phyloP scores from a whole-genome alignment of 53 echinoderm and acorn worm species.

The Antedon mediterranea region DNA sequence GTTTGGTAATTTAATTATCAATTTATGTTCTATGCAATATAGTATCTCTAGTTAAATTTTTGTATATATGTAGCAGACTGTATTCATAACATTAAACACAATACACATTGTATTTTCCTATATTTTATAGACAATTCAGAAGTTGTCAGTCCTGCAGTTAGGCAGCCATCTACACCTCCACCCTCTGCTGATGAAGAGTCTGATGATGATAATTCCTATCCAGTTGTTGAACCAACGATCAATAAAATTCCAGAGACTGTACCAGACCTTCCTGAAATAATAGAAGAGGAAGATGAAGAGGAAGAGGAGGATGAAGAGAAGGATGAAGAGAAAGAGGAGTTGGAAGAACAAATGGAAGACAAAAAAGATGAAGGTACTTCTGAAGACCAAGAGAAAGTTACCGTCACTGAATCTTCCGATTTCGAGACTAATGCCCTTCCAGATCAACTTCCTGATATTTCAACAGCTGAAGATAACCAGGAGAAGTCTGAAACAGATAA shows the following conservation, averaged over 20 bases:
- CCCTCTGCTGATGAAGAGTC: conserved; percentile 12
- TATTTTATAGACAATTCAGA: not conserved
- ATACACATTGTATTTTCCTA: no score
- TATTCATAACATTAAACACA: no score
- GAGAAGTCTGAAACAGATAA: conserved; percentile 12
- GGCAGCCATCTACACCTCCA: not conserved
- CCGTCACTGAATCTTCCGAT: not conserved
- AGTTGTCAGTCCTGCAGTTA: not conserved
- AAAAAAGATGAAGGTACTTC: conserved; percentile 17
- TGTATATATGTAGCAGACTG: no score
- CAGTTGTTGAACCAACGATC: conserved; percentile 6
- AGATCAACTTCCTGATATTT: not conserved
- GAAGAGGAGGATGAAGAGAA: conserved; percentile 32
- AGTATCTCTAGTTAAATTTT: no score
- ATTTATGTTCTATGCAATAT: no score
- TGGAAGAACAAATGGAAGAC: conserved; percentile 18
- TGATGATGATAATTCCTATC: conserved; percentile 16
- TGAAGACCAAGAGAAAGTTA: not conserved
- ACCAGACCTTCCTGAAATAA: conserved; percentile 11
- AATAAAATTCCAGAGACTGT: conserved; percentile 5
- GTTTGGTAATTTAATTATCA: no score
- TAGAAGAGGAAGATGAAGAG: conserved; percentile 15
- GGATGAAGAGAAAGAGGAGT: conserved; percentile 20
- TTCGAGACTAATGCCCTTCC: not conserved
- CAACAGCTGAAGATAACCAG: conserved; percentile 1